Evolutionary conservation across 2,888 invertebrate genomes (phyloP).

Genomic region (Diarsia dahlii): DNA sequence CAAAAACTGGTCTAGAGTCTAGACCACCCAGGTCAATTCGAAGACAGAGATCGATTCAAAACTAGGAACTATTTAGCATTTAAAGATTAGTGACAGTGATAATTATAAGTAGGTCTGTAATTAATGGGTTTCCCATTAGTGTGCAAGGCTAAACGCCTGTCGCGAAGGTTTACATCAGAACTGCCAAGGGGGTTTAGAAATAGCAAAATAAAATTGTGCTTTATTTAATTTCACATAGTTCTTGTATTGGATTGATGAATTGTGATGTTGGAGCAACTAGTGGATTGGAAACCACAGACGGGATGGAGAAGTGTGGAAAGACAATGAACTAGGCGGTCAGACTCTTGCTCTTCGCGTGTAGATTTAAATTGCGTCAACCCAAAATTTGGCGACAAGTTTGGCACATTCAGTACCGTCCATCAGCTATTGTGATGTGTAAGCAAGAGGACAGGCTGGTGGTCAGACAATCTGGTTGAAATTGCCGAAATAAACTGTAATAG

Average conservation of each 20-base stretch:
- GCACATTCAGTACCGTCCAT: too few species aligned
- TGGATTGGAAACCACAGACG: neutral
- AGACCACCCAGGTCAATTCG: conserved; percentile 43
- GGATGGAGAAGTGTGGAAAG: neutral
- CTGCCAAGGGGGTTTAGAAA: neutral
- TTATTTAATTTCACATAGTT: neutral
- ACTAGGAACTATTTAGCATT: conserved; percentile 26
- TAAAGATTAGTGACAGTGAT: conserved; percentile 48
- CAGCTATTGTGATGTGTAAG: too few species aligned
- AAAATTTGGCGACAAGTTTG: too few species aligned
- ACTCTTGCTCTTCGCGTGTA: too few species aligned
- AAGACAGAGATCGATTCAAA: conserved; percentile 30
- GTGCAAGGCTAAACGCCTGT: conserved; percentile 15
- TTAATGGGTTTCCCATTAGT: conserved; percentile 28
- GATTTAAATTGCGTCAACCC: too few species aligned
- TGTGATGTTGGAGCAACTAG: neutral
- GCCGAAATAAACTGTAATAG: too few species aligned
- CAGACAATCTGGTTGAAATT: neutral
- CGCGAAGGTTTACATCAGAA: neutral
- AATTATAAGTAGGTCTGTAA: conserved; percentile 29
- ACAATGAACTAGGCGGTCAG: neutral
- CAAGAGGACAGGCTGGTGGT: neutral
- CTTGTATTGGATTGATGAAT: neutral
- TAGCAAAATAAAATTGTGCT: neutral
- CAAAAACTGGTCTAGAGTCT: conserved; percentile 36